These are phyloP conservation scores for Drymonia ruficornis DNA, from an alignment of 2,888 invertebrate species.

Conservation along the genomic window DNA sequence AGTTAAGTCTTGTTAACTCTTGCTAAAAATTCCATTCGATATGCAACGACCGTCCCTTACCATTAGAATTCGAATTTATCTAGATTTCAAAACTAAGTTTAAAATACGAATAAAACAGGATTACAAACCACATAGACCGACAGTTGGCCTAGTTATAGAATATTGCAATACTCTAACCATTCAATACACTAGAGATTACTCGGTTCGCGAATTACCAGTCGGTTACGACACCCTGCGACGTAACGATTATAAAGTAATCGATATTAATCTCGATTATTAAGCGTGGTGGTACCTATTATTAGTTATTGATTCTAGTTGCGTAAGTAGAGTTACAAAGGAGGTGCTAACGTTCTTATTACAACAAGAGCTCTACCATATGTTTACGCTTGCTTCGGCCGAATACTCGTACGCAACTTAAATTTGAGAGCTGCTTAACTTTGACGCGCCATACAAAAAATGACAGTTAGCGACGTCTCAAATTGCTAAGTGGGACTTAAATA, in stretches of 20 bases:
- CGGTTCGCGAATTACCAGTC: slow-evolving; percentile 11
- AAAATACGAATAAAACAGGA: background rate
- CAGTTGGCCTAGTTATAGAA: slow-evolving; percentile 1
- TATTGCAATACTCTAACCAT: slow-evolving; percentile 6
- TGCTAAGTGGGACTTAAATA: too few species aligned
- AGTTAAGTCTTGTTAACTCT: too few species aligned
- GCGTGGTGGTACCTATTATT: slow-evolving; percentile 1
- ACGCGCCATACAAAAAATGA: too few species aligned
- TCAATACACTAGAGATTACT: slow-evolving; percentile 20
- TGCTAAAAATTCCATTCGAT: too few species aligned
- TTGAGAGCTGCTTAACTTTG: too few species aligned
- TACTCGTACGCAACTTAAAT: too few species aligned
- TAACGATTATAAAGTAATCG: slow-evolving; percentile 7
- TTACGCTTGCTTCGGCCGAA: too few species aligned
- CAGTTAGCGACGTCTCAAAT: too few species aligned
- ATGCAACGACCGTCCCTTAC: background rate
- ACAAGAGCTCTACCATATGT: too few species aligned
- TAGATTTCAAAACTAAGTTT: background rate
- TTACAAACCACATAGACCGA: background rate
- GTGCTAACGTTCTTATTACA: too few species aligned
- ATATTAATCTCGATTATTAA: slow-evolving; percentile 11
- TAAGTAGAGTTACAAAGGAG: background rate
- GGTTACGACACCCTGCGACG: slow-evolving; percentile 17
- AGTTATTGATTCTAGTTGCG: background rate
- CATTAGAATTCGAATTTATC: background rate